Percentiles rank a stretch among this genome's conserved stretches.
These are phyloP conservation scores for Trissolcus basalis DNA, from an alignment of 1,140 invertebrate genomes.

Conservation along the genomic window DNA sequence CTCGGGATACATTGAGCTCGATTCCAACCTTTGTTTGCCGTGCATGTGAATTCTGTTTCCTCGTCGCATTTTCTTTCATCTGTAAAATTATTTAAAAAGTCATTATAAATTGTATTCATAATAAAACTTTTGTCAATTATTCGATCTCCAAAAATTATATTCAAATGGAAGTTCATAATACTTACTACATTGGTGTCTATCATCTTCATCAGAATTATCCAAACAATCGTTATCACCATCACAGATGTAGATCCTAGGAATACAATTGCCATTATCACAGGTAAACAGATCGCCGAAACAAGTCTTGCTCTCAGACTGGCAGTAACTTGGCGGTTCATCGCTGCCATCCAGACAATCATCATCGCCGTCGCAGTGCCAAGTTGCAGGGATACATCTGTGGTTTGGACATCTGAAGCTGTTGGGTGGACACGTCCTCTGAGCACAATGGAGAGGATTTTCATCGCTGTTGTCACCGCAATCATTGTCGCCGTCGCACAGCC, in stretches of 20 bases:
- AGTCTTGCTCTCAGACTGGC: conserved; percentile 93
- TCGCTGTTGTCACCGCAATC: conserved; percentile 98
- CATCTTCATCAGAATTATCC: conserved; percentile 94
- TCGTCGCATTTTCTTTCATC: conserved; percentile 93
- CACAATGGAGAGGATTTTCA: conserved; percentile 93
- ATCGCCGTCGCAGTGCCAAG: conserved; percentile 94
- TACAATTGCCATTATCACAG: conserved; percentile 97
- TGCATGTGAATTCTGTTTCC: conserved; percentile 93
- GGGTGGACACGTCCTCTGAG: conserved; percentile 90
- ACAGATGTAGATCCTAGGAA: conserved; percentile 97
- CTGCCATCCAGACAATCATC: conserved; percentile 92
- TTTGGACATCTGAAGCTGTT: conserved; percentile 94
- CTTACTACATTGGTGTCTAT: conserved; percentile 92
- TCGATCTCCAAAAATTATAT: no score
- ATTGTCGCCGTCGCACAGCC: conserved; percentile 95
- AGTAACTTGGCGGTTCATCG: conserved; percentile 94
- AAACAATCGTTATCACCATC: conserved; percentile 97
- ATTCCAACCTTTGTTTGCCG: conserved; percentile 92
- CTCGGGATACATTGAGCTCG: conserved; percentile 94
- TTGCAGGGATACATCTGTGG: conserved; percentile 91
- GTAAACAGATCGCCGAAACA: conserved; percentile 97
- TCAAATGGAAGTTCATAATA: conserved; percentile 57
- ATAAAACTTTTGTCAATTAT: no score
- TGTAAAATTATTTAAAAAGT: conserved; percentile 63
- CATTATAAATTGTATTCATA: conserved; percentile 3